These are phyloP conservation scores for Bactericera cockerelli DNA, from an alignment of 1,140 invertebrate species.

Conservation along the genomic window DNA sequence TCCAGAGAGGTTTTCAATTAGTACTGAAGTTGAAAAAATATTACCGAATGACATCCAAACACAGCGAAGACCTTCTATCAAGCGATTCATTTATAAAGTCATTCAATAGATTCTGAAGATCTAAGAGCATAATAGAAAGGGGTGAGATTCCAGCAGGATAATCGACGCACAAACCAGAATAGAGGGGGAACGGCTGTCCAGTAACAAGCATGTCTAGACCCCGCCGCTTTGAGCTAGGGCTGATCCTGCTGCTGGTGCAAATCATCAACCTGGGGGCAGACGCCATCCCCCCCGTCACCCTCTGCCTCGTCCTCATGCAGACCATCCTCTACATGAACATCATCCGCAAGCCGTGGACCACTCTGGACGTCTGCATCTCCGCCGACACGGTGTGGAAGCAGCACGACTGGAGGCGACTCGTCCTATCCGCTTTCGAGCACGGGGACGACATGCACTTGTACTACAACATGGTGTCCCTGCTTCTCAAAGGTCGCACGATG, in stretches of 20 bases:
- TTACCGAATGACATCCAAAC: too few species aligned
- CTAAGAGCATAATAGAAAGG: too few species aligned
- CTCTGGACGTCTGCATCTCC: constrained; percentile 43
- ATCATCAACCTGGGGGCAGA: constrained; percentile 37
- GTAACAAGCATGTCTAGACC: not conserved
- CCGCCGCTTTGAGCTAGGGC: constrained; percentile 24
- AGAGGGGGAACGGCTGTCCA: too few species aligned
- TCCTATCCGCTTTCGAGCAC: constrained; percentile 47
- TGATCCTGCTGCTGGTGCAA: constrained; percentile 27
- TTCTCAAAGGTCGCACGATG: constrained; percentile 41
- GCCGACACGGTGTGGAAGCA: constrained; percentile 34
- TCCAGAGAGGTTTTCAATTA: too few species aligned
- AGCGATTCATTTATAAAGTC: too few species aligned
- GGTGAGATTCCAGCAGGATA: too few species aligned
- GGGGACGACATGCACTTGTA: constrained; percentile 55
- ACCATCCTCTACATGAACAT: constrained; percentile 33
- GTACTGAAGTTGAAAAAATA: too few species aligned
- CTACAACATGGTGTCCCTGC: constrained; percentile 55
- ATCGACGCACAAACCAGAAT: too few species aligned
- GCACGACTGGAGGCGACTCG: constrained; percentile 39
- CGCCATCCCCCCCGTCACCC: constrained; percentile 45
- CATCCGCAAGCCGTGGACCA: constrained; percentile 37
- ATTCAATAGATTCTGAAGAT: too few species aligned
- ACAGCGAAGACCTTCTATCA: too few species aligned
- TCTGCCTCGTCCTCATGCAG: constrained; percentile 34